A percentile compares a stretch with the other conserved stretches of the same genome.
Conservation (phyloP, 2,797 vertebrate species). For the Sus cebifrons region DNA sequence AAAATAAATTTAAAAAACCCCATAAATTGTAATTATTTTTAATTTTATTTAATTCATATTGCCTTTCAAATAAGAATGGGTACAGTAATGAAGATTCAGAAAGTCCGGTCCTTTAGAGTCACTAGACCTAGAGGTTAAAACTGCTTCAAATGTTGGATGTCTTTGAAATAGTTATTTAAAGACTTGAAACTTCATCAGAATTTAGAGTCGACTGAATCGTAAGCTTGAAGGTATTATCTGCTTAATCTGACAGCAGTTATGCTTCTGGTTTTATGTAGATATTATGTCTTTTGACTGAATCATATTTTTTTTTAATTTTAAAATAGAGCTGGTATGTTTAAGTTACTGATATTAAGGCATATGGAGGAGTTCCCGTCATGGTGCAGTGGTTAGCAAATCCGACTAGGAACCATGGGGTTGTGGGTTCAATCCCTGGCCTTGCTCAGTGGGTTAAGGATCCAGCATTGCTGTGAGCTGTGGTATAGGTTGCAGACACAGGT, state of each 20-base stretch:
- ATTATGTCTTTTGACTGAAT: background rate
- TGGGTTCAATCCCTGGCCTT: no score
- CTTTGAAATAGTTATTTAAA: background rate
- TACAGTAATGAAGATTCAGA: background rate
- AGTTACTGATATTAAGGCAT: background rate
- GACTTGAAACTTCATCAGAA: background rate
- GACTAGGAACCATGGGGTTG: no score
- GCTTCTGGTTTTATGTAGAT: background rate
- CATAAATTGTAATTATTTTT: background rate
- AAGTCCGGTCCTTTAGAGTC: background rate
- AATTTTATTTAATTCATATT: slow-evolving; percentile 17
- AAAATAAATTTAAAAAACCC: no score
- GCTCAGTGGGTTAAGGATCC: no score
- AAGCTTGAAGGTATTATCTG: background rate
- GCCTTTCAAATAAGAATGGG: background rate
- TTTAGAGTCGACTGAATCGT: background rate
- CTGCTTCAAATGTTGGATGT: background rate
- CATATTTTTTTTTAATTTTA: background rate
- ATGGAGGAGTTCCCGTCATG: no score
- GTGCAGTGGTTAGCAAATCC: no score
- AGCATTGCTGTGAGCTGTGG: no score
- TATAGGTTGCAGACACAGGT: no score
- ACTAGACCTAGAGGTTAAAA: background rate
- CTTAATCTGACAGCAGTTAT: background rate
- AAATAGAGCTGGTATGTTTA: background rate